phyloP scores from a whole-genome alignment of 2,888 invertebrate genomes.

The Steinernema scapterisci region DNA sequence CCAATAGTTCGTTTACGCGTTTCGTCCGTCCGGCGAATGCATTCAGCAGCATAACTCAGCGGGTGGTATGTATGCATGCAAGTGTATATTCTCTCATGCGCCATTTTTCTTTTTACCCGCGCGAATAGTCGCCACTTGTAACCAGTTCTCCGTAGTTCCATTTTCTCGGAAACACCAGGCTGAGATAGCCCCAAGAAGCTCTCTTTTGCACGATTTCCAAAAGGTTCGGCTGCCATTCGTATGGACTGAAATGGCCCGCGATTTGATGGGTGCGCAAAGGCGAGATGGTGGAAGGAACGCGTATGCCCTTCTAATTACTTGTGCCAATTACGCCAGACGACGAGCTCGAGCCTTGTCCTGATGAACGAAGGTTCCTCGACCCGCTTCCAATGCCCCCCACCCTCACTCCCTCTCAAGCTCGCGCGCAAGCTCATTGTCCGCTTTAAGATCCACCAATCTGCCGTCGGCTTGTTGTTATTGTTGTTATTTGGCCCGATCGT shows the following conservation, averaged over 20 bases:
- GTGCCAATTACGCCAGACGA: conserved; percentile 30
- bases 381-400: neutral
- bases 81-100: conserved; percentile 22
- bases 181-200: too few species aligned
- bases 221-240: neutral
- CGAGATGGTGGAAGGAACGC: conserved; percentile 26
- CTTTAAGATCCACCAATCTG: conserved; percentile 17
- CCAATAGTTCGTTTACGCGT: conserved; percentile 28
- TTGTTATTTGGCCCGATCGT: conserved; percentile 1
- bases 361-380: neutral
- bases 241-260: neutral
- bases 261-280: conserved; percentile 20
- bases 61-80: conserved; percentile 29
- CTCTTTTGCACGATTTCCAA: too few species aligned
- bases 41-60: conserved; percentile 31
- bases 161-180: neutral
- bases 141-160: neutral
- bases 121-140: conserved; percentile 3
- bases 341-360: neutral
- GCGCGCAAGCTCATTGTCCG: conserved; percentile 20
- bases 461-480: conserved; percentile 10
- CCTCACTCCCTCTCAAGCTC: neutral
- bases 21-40: conserved; percentile 16
- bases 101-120: conserved; percentile 24
- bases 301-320: conserved; percentile 31